phyloP scores from a whole-genome alignment of 2,113 vertebrate genomes.

The Podocnemis expansa region DNA sequence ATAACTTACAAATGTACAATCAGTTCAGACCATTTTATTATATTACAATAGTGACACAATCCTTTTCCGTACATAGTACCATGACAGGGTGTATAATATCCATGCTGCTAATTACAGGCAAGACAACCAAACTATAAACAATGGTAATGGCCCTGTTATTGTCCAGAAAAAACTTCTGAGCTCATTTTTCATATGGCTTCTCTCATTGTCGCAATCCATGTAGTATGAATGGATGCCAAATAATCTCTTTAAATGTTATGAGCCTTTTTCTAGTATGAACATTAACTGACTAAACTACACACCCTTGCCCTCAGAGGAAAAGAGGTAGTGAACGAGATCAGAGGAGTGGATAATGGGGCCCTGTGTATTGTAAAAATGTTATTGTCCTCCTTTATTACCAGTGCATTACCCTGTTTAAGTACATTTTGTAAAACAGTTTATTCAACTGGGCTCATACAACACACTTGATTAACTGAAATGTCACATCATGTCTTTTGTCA shows the following conservation, averaged over 20 bases:
- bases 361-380: conserved; percentile 48
- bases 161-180: conserved; percentile 19
- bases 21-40: neutral
- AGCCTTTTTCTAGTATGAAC: conserved; percentile 30
- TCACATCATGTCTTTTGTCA: conserved; percentile 28
- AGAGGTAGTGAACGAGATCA: neutral
- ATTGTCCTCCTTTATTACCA: conserved; percentile 43
- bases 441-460: conserved; percentile 37
- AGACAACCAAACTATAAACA: neutral
- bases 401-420: conserved; percentile 33
- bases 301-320: neutral
- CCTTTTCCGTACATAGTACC: neutral
- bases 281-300: neutral
- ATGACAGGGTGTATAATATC: neutral
- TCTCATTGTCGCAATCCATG: conserved; percentile 11
- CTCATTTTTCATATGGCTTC: conserved; percentile 19
- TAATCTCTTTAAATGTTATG: conserved; percentile 48
- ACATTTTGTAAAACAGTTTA: conserved; percentile 66
- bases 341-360: conserved; percentile 1
- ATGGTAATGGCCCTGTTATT: conserved; percentile 19
- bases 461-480: conserved; percentile 52
- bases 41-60: neutral
- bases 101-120: neutral
- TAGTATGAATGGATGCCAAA: conserved; percentile 36
- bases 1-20: neutral